Base-by-base conservation (phyloP, 53 echinoderm and acorn worm genomes). In the Zoroaster sp. region DNA sequence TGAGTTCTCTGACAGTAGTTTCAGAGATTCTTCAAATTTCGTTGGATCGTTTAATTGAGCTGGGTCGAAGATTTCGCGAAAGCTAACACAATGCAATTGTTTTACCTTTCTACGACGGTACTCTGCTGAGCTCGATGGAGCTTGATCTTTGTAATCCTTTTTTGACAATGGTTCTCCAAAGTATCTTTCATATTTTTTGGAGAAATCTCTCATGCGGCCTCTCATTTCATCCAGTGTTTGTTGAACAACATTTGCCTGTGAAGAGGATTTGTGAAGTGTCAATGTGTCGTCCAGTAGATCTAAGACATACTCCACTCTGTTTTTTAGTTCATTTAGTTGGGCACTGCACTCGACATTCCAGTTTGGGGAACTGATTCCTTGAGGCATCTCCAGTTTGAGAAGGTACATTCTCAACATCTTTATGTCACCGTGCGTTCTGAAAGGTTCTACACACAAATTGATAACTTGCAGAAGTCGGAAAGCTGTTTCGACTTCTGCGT, bases 381-480 rank as follows among this genome's bases (percentile, higher is more conserved):
- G n/a, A n/a, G n/a, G n/a, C n/a, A n/a, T n/a, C n/a, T n/a, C n/a
- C n/a, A n/a, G n/a, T n/a, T n/a, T n/a, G n/a, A n/a, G n/a, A n/a
- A n/a, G n/a, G n/a, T n/a, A n/a, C n/a, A n/a, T n/a, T n/a, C n/a
- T n/a, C n/a, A n/a, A n/a, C n/a, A n/a, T n/a, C 17, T 53, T 28
- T 38, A 3, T 53, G 14, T 52, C 79, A 18, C 47, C 69, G 4
- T 40, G 36, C 46, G 40, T 35, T 51, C 86, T 67, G 32, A 91
- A 86, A 1, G 76, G 66, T 43, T 74, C 70, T n/a, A 91, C 75
- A 46, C 86, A 91, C 15, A 30, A 34, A 42, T 75, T 32, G 5
- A 91, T 76, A 44, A 89, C 72, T 21, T 91, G 45, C 21, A 91
- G 59, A 6, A 91, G 55, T 67, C 30, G 40, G 37, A 91, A 91